These are phyloP conservation scores for Crenichthys baileyi DNA, from an alignment of 2,797 vertebrate genomes.

Conservation along the genomic window DNA sequence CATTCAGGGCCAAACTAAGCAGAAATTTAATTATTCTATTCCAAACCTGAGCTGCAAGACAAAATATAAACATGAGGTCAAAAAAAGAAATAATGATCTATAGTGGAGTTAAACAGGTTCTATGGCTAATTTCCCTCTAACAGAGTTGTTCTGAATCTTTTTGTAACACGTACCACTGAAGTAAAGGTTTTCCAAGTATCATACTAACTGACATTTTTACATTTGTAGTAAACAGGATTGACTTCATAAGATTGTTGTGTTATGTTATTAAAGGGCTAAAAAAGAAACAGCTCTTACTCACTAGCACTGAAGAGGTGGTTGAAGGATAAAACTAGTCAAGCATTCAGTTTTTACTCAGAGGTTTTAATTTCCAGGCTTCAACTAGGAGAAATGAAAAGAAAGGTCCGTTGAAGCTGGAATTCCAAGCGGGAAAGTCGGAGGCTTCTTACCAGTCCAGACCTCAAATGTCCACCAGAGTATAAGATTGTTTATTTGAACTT, in stretches of 20 bases:
- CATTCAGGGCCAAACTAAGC: slow-evolving; percentile 21
- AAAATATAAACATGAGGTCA: not conserved
- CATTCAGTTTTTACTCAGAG: not conserved
- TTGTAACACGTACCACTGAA: not conserved
- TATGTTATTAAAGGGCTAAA: not conserved
- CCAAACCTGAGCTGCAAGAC: not conserved
- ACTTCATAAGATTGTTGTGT: not conserved
- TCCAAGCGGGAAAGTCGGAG: too few species aligned
- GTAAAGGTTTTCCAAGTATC: not conserved
- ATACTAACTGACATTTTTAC: not conserved
- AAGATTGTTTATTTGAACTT: too few species aligned
- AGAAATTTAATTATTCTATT: slow-evolving; percentile 6
- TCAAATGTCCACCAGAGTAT: too few species aligned
- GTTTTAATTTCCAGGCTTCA: too few species aligned
- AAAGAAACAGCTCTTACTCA: not conserved
- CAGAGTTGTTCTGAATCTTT: not conserved
- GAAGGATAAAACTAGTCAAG: not conserved
- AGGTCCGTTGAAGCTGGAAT: too few species aligned
- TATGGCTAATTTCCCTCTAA: not conserved
- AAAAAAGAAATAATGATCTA: not conserved
- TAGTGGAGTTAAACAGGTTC: not conserved
- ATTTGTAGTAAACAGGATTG: not conserved
- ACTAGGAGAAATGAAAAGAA: too few species aligned
- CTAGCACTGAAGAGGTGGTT: not conserved
- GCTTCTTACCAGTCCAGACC: too few species aligned